These are phyloP conservation scores for Heliconius hewitsoni DNA, from an alignment of 1,140 invertebrate genomes.

Conservation along the genomic window DNA sequence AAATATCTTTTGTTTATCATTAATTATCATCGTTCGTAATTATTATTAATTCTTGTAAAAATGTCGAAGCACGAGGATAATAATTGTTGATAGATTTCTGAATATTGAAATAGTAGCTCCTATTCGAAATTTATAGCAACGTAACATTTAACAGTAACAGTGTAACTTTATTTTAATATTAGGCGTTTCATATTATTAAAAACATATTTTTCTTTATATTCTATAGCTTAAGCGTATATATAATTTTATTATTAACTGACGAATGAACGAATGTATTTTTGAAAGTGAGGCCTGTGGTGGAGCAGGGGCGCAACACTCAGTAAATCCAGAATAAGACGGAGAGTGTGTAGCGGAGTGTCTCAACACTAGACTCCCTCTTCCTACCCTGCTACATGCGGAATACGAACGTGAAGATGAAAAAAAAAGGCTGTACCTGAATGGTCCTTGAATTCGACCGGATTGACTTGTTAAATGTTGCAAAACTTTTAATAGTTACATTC, in stretches of 20 bases:
- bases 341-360: too few species aligned
- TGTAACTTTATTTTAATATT: not conserved
- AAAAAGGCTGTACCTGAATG: not conserved
- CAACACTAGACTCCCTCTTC: too few species aligned
- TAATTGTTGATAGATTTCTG: not conserved
- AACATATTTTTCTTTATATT: not conserved
- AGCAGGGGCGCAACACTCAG: too few species aligned
- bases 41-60: not conserved
- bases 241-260: not conserved
- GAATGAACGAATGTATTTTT: not conserved
- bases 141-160: not conserved
- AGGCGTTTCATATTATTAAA: not conserved
- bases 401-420: too few species aligned
- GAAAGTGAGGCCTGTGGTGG: too few species aligned
- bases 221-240: not conserved
- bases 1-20: too few species aligned
- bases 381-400: too few species aligned
- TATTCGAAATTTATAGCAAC: not conserved
- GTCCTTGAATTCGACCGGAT: not conserved
- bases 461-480: constrained; percentile 8
- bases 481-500: not conserved
- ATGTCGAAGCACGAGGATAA: not conserved
- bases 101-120: not conserved
- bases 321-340: too few species aligned
- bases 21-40: too few species aligned